phyloP scores from a whole-genome alignment of 1,140 invertebrate species.

The Halesus radiatus region DNA sequence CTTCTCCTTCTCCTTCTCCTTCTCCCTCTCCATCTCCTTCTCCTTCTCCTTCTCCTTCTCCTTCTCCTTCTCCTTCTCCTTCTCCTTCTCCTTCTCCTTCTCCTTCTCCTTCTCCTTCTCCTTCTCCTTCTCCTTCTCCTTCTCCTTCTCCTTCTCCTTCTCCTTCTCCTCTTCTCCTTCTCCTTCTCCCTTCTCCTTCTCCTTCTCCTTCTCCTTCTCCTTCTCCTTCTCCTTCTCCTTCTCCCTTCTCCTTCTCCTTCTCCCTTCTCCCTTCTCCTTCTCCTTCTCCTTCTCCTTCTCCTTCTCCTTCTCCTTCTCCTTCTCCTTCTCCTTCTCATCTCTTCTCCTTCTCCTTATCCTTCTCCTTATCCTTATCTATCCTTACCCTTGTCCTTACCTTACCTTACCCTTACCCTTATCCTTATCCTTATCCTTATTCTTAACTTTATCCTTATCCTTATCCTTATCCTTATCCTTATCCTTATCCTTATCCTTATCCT shows the following conservation, averaged over 20 bases:
- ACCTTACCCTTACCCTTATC: no score
- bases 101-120: not conserved
- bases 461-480: not conserved
- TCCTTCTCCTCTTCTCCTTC: not conserved
- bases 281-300: conserved; percentile 44
- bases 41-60: not conserved
- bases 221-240: conserved; percentile 49
- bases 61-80: not conserved
- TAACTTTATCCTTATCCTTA: no score
- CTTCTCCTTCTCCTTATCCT: no score
- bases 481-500: not conserved
- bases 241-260: conserved; percentile 56
- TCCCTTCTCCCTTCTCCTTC: conserved; percentile 59
- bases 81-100: not conserved
- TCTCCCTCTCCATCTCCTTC: not conserved
- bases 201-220: conserved; percentile 1
- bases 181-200: not conserved
- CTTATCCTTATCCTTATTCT: no score
- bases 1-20: not conserved
- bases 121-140: conserved; percentile 56
- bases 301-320: conserved; percentile 57
- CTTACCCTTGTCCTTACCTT: no score
- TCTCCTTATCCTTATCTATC: no score
- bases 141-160: conserved; percentile 5
- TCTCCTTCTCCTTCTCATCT: not conserved